Percentiles rank a stretch among this genome's conserved stretches.
These are phyloP conservation scores for Strigops habroptila DNA, from an alignment of 2,113 vertebrate species.

Conservation along the genomic window DNA sequence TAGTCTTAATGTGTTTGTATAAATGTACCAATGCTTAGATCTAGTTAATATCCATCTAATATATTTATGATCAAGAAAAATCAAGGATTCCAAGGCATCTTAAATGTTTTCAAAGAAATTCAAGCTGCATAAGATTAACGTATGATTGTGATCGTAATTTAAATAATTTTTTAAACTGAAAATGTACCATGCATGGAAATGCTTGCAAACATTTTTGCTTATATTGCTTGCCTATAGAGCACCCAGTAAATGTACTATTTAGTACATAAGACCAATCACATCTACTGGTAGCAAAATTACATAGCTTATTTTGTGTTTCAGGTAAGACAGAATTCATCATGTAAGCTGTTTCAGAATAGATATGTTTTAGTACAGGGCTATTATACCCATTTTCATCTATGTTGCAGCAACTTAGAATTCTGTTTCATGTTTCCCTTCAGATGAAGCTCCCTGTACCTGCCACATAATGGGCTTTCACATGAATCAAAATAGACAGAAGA, in stretches of 20 bases:
- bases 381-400: not conserved
- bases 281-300: not conserved
- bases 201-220: not conserved
- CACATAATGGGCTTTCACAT: not conserved
- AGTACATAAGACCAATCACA: not conserved
- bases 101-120: not conserved
- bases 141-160: slow-evolving; percentile 14
- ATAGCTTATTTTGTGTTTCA: not conserved
- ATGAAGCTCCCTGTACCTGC: not conserved
- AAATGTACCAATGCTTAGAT: slow-evolving; percentile 2
- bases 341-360: not conserved
- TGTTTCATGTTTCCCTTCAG: not conserved
- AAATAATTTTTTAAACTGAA: not conserved
- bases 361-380: not conserved
- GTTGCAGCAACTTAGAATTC: not conserved
- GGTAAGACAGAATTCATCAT: not conserved
- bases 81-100: not conserved
- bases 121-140: not conserved
- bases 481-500: not conserved
- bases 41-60: not conserved
- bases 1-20: not conserved
- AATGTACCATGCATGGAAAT: not conserved
- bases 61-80: not conserved
- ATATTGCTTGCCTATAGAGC: not conserved
- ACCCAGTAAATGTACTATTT: not conserved